Evolutionary conservation across 2,888 invertebrate species (phyloP).

Genomic region (Buathra laborator): DNA sequence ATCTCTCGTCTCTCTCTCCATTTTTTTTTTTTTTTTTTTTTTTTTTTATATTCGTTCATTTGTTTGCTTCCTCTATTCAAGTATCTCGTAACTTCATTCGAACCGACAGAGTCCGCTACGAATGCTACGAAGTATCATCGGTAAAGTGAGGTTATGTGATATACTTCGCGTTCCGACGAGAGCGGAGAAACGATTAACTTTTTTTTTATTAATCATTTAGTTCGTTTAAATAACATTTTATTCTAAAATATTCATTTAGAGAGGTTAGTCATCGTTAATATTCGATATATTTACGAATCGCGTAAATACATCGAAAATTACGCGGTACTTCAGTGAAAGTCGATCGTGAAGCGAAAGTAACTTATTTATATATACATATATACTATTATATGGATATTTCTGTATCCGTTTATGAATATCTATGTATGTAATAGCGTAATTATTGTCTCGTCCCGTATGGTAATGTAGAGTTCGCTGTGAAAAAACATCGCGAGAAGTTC

Average conservation of each 20-base stretch:
- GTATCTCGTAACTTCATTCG: neutral
- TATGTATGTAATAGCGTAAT: slow-evolving; percentile 16
- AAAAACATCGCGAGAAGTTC: slow-evolving; percentile 26
- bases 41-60: slow-evolving; percentile 61
- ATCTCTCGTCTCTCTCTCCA: slow-evolving; percentile 37
- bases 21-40: slow-evolving; percentile 57
- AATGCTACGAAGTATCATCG: neutral
- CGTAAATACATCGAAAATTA: neutral
- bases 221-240: neutral
- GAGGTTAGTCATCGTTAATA: neutral
- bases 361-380: neutral
- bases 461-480: slow-evolving; percentile 12
- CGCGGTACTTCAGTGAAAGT: slow-evolving; percentile 36
- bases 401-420: neutral
- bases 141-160: too few species aligned
- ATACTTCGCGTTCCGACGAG: too few species aligned
- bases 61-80: slow-evolving; percentile 42
- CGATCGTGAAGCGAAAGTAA: slow-evolving; percentile 30
- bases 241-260: neutral
- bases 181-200: too few species aligned
- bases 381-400: neutral
- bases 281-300: neutral
- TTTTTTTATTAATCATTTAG: neutral
- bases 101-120: neutral
- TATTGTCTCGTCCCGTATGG: neutral